Base-by-base conservation (phyloP, 1,140 invertebrate species). In the Atta texana region DNA sequence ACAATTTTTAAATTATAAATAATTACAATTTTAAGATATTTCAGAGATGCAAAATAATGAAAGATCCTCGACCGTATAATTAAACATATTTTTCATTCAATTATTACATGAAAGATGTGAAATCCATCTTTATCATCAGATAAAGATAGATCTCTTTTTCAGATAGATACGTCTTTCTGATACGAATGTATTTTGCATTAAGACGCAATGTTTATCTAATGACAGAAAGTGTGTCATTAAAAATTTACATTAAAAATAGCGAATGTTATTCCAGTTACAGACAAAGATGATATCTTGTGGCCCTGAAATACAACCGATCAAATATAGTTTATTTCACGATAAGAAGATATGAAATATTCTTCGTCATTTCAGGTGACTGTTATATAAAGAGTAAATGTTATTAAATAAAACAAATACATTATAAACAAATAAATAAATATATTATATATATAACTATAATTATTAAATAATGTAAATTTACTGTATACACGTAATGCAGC, bases 321-420 rank as follows among this genome's bases (percentile, higher is more conserved):
- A 49, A 76, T 64, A 39, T 59, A 57, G 28, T 61, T 34, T 53
- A 28, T 66, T 66, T 34, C 5, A 6, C 28, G 86, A 87, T 85
- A 85, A 85, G 24, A 24, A 24, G 61, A 53, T 55, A 69, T 6
- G 31, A 69, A 85, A 85, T 69, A 85, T 69, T 68, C 21, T 53
- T 49, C 44, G 28, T 44, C 34, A 68, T 69, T 34, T 76, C 31
- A 34, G 53, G 4, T 12, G 21, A 68, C 44, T 14, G 24, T 44
- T 18, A 2, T 53, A 18, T 31, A 51, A 51, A 76, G 3, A 18
- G n/a, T 61, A 21, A 59, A 18, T 16, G 8, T 34, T 3, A n/a
- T 61, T 44, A n/a, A 31, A 21, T 7, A 44, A 51, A 24, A 34
- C 10, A 31, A 31, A 24, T 34, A 1, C 3, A 24, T 61, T 24